These are phyloP conservation scores for Herpailurus yagouaroundi DNA, from an alignment of 2,113 vertebrate genomes.

Conservation along the genomic window DNA sequence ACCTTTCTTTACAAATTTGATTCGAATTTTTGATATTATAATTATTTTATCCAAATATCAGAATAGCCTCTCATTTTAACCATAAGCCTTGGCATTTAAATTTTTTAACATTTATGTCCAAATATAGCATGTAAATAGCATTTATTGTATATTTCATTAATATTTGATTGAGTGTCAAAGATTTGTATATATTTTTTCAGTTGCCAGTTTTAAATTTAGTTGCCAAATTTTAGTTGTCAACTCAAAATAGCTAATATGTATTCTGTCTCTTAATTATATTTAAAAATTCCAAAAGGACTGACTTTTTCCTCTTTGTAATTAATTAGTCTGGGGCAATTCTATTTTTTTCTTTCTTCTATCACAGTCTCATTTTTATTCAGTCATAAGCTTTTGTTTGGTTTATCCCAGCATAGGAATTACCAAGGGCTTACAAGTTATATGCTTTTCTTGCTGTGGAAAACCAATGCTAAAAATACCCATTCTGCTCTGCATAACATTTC, in stretches of 20 bases:
- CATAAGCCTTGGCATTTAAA: background rate
- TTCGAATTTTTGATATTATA: background rate
- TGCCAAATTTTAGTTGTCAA: background rate
- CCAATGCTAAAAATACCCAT: background rate
- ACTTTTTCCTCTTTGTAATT: background rate
- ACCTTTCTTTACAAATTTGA: slow-evolving; percentile 20
- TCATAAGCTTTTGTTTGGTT: background rate
- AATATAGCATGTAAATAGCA: background rate
- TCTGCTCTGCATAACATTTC: background rate
- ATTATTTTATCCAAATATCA: background rate
- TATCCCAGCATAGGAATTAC: background rate
- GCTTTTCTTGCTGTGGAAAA: background rate
- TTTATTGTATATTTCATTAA: background rate
- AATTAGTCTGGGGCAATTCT: background rate
- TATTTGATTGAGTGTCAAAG: background rate
- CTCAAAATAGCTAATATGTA: background rate
- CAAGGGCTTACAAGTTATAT: background rate
- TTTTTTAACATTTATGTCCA: background rate
- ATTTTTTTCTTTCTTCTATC: background rate
- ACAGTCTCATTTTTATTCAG: background rate
- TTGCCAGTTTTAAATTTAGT: background rate
- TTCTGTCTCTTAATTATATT: background rate
- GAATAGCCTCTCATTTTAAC: slow-evolving; percentile 1
- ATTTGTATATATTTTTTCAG: background rate
- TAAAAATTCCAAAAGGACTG: background rate